phyloP scores from a whole-genome alignment of 1,140 invertebrate genomes.

The Tetramorium alpestre region DNA sequence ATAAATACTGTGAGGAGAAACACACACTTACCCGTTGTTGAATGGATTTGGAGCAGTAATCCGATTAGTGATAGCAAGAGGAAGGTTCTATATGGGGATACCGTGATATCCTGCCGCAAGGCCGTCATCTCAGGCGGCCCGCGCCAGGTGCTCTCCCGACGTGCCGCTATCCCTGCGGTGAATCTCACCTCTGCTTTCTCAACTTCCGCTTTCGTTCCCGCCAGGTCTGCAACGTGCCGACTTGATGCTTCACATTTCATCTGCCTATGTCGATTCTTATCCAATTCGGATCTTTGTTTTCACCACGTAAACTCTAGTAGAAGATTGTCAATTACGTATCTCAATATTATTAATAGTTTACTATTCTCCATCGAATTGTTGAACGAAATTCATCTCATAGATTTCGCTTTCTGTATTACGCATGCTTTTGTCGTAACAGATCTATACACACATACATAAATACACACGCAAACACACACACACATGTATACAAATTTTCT shows the following conservation, averaged over 20 bases:
- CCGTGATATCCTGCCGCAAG: conserved; percentile 78
- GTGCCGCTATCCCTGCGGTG: conserved; percentile 54
- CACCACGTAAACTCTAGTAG: not conserved
- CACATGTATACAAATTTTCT: not conserved
- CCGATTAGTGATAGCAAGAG: conserved; percentile 75
- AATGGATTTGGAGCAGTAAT: conserved; percentile 76
- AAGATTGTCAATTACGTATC: not conserved
- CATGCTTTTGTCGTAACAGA: not conserved
- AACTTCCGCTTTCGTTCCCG: conserved; percentile 66
- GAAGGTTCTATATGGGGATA: conserved; percentile 76
- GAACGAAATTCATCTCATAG: not conserved
- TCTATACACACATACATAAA: not conserved
- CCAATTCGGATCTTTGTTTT: conserved; percentile 3
- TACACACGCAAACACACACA: no score
- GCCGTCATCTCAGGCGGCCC: conserved; percentile 82
- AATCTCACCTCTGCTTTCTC: conserved; percentile 53
- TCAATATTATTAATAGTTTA: not conserved
- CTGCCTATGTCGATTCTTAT: conserved; percentile 52
- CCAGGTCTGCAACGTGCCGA: conserved; percentile 54
- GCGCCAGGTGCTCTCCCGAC: conserved; percentile 74
- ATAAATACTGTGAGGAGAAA: not conserved
- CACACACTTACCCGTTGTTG: conserved; percentile 76
- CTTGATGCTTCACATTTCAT: conserved; percentile 79
- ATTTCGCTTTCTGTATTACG: not conserved
- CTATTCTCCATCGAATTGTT: not conserved